These are phyloP conservation scores for Ascaphus truei DNA, from an alignment of 2,113 vertebrate genomes.

Conservation along the genomic window DNA sequence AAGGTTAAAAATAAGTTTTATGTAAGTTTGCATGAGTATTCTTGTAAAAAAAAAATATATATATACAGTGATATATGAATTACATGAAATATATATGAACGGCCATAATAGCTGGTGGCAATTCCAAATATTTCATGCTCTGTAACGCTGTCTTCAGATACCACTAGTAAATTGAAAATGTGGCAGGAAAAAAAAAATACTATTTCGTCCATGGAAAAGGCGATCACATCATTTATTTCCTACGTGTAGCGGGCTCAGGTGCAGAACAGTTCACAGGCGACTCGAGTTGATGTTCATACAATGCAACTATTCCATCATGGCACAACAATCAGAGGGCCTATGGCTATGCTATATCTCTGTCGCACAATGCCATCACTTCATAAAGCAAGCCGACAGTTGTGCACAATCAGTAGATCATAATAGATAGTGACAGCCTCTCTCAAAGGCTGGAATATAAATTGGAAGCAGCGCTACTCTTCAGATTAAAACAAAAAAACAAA, in stretches of 20 bases:
- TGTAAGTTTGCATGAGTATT: no score
- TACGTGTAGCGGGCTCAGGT: not conserved
- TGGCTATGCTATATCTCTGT: not conserved
- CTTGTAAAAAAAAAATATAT: no score
- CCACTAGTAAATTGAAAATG: no score
- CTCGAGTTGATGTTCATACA: not conserved
- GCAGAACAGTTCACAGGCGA: not conserved
- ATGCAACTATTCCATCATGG: not conserved
- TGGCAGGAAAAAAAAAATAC: no score
- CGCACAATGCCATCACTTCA: slow-evolving; percentile 25
- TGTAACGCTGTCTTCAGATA: no score
- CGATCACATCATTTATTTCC: no score
- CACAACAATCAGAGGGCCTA: not conserved
- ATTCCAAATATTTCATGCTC: no score
- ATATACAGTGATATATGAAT: no score
- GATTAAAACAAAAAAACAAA: slow-evolving; percentile 22
- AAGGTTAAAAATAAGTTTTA: no score
- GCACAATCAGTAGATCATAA: slow-evolving; percentile 25
- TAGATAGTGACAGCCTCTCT: slow-evolving; percentile 4
- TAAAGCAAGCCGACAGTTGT: slow-evolving; percentile 19
- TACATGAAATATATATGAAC: no score
- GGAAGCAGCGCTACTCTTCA: not conserved
- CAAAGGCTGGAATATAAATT: slow-evolving; percentile 35
- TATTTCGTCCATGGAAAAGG: no score
- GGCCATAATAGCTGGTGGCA: no score